These are phyloP conservation scores for Thomomys bottae DNA, from an alignment of 2,113 vertebrate species.

Conservation along the genomic window DNA sequence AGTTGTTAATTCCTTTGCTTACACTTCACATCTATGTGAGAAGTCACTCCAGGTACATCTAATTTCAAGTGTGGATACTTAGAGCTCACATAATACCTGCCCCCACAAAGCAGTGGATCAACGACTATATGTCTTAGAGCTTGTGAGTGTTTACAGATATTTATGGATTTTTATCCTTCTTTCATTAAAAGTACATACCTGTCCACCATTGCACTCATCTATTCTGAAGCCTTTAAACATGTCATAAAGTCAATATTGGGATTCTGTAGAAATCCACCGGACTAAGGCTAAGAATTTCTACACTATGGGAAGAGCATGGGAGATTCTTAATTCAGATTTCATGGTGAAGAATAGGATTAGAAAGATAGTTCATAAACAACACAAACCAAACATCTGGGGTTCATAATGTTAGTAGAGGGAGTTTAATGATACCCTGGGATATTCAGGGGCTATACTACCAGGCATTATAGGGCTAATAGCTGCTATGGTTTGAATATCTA, in stretches of 20 bases:
- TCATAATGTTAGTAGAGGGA: not conserved
- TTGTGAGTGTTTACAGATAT: not conserved
- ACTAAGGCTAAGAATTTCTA: not conserved
- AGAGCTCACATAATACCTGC: not conserved
- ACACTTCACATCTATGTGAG: not conserved
- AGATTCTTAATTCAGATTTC: not conserved
- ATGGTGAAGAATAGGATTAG: not conserved
- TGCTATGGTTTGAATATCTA: not conserved
- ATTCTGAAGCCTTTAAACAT: not conserved
- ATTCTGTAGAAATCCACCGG: not conserved
- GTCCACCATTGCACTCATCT: not conserved
- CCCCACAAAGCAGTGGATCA: not conserved
- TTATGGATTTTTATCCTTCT: not conserved
- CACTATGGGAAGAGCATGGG: not conserved
- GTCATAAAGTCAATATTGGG: not conserved
- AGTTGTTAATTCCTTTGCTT: conserved; percentile 28
- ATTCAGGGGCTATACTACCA: not conserved
- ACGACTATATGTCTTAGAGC: not conserved
- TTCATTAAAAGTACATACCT: not conserved
- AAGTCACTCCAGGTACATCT: not conserved
- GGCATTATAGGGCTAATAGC: not conserved
- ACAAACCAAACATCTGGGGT: not conserved
- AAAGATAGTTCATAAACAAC: not conserved
- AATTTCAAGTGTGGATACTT: not conserved
- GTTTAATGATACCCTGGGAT: not conserved